A percentile compares a stretch with the other conserved stretches of the same genome.
These are phyloP conservation scores for Tetragnatha montana DNA, from an alignment of 2,888 invertebrate species.

Conservation along the genomic window DNA sequence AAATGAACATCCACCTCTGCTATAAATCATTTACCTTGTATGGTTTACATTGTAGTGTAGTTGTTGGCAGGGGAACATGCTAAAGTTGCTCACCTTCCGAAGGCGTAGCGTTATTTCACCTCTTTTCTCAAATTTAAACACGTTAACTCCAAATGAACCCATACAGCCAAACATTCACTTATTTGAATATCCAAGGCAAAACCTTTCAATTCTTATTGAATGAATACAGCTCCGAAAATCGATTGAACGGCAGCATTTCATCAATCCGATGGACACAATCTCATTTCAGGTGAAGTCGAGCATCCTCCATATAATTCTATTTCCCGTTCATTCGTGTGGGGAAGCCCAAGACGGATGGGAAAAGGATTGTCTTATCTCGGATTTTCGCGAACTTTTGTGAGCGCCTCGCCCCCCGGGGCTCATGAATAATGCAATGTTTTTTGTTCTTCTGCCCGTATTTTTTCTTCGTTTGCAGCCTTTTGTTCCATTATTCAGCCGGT, in stretches of 20 bases:
- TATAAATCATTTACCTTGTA: too few species aligned
- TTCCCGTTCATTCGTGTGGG: slow-evolving; percentile 33
- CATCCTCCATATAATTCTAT: neutral
- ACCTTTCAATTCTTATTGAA: too few species aligned
- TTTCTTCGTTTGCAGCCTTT: slow-evolving; percentile 21
- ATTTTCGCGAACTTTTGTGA: slow-evolving; percentile 24
- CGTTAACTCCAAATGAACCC: too few species aligned
- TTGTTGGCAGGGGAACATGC: too few species aligned
- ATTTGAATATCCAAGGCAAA: too few species aligned
- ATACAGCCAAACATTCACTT: too few species aligned
- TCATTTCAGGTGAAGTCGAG: neutral
- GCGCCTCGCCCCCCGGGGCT: slow-evolving; percentile 30
- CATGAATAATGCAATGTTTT: slow-evolving; percentile 51
- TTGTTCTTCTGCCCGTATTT: slow-evolving; percentile 4
- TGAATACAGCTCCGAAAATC: neutral
- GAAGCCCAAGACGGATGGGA: neutral
- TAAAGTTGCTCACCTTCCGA: too few species aligned
- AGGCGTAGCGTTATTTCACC: too few species aligned
- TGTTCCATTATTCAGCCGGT: slow-evolving; percentile 15
- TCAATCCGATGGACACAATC: slow-evolving; percentile 9
- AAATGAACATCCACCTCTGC: too few species aligned
- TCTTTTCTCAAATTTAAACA: too few species aligned
- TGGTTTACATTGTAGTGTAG: too few species aligned
- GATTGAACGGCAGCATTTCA: neutral
- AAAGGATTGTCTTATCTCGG: slow-evolving; percentile 38